Base-by-base conservation (phyloP, 2,888 invertebrate species). In the Himalopsyche anomala region DNA sequence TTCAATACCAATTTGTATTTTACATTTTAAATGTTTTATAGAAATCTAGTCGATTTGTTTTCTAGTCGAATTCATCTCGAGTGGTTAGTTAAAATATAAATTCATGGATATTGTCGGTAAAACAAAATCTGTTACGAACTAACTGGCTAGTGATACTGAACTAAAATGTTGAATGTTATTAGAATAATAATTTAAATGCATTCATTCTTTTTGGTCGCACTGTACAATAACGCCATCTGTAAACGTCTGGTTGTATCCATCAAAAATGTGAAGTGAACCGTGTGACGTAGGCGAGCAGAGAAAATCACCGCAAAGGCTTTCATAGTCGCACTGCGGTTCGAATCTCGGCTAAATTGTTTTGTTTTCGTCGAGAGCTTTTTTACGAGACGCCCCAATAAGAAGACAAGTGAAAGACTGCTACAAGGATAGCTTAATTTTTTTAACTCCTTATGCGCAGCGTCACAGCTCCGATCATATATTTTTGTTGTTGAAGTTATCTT, bases 191-290 rank as follows among this genome's bases (percentile, higher is more conserved):
- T n/a, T 19, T 19, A 62, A 5, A 9, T 4, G 36, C 4, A 5
- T 12, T 0, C 12, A 0, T 12, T 74, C 8, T 36, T 62, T 62
- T 62, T 74, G 74, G 12, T 38, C 74, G 11, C 74, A 28, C 28
- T 74, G 74, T 74, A 38, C 12, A 38, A 74, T 74, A 74, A 74
- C 74, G 74, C 74, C 74, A 74, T 74, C 74, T 74, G 74, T 74
- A 74, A 74, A 74, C 74, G 74, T 74, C 74, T 74, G 74, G 74
- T 74, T 74, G 74, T 74, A 74, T 74, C 74, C 74, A 74, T 74
- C 74, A 74, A 74, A 74, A 74, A 74, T 74, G 74, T 74, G 74
- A 74, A 74, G 74, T 74, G 74, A 74, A 74, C 74, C 74, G 74
- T 74, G 38, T 74, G 74, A 74, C 74, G 74, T 74, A 74, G 74